These are phyloP conservation scores for Scolanthus callimorphus DNA, from an alignment of 92 coral and sea anemone species.

Conservation along the genomic window DNA sequence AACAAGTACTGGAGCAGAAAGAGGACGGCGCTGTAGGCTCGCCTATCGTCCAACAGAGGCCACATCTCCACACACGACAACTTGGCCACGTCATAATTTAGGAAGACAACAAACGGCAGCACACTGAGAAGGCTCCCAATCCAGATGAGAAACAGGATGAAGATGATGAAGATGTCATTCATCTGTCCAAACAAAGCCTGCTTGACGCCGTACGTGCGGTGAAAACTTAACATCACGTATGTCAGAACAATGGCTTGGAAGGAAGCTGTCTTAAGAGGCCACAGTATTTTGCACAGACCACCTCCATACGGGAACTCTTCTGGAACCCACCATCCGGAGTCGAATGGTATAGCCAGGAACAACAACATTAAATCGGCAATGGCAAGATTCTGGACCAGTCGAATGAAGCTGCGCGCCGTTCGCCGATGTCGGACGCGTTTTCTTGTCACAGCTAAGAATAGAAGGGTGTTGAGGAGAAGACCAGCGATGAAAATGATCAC, in stretches of 20 bases:
- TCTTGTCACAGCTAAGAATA: conserved; percentile 51
- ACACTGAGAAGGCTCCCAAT: conserved; percentile 51
- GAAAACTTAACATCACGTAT: conserved; percentile 70
- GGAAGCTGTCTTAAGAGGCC: conserved; percentile 78
- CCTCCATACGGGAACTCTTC: conserved; percentile 70
- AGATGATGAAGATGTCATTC: conserved; percentile 52
- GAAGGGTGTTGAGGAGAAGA: conserved; percentile 38
- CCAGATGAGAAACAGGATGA: conserved; percentile 57
- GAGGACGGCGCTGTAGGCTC: conserved; percentile 58
- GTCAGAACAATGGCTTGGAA: conserved; percentile 78
- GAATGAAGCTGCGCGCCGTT: conserved; percentile 60
- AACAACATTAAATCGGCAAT: conserved; percentile 72
- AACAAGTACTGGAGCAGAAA: conserved; percentile 64
- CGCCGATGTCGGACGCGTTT: conserved; percentile 49
- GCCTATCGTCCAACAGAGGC: conserved; percentile 50
- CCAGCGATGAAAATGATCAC: conserved; percentile 44
- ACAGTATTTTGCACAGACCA: conserved; percentile 67
- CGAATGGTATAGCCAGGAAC: conserved; percentile 72
- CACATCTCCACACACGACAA: conserved; percentile 65
- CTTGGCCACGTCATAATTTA: conserved; percentile 50
- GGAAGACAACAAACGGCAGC: conserved; percentile 52
- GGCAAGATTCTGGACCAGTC: conserved; percentile 76
- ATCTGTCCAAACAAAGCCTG: conserved; percentile 68
- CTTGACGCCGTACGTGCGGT: conserved; percentile 69
- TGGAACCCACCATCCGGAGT: conserved; percentile 52